These are phyloP conservation scores for Chlamydotis undulata DNA, from an alignment of 2,113 vertebrate species.

Conservation along the genomic window DNA sequence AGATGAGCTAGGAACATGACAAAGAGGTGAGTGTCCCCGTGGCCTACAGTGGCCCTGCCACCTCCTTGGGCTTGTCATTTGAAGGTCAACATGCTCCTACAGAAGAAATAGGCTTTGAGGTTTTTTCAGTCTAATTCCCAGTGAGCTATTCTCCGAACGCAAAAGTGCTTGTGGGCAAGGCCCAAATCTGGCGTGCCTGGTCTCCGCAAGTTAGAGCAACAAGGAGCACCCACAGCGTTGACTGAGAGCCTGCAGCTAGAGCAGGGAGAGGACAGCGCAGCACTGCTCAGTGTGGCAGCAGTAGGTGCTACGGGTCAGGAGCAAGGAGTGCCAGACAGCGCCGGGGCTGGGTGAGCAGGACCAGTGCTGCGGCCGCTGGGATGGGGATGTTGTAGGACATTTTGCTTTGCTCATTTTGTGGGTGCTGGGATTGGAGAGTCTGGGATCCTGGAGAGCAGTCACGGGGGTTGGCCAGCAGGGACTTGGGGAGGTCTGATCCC, in stretches of 20 bases:
- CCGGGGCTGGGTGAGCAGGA: background rate
- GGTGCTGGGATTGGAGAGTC: background rate
- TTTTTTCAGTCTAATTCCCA: background rate
- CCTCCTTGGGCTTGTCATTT: background rate
- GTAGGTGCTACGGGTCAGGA: background rate
- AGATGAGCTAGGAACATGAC: background rate
- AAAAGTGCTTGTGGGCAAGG: background rate
- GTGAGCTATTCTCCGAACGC: background rate
- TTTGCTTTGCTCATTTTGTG: background rate
- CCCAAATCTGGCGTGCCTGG: background rate
- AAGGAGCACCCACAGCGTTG: background rate
- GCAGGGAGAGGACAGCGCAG: background rate
- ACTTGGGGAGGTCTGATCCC: background rate
- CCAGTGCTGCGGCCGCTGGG: rapidly evolving
- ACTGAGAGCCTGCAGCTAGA: background rate
- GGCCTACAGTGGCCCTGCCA: background rate
- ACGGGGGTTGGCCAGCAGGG: background rate
- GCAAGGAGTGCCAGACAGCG: background rate
- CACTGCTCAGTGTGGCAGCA: background rate
- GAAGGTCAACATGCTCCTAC: background rate
- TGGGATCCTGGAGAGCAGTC: background rate
- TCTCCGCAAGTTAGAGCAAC: background rate
- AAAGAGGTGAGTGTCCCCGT: background rate
- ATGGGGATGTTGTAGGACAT: background rate
- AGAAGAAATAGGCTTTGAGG: background rate